These are phyloP conservation scores for Neotoma lepida DNA, from an alignment of 2,113 vertebrate species.

Conservation along the genomic window DNA sequence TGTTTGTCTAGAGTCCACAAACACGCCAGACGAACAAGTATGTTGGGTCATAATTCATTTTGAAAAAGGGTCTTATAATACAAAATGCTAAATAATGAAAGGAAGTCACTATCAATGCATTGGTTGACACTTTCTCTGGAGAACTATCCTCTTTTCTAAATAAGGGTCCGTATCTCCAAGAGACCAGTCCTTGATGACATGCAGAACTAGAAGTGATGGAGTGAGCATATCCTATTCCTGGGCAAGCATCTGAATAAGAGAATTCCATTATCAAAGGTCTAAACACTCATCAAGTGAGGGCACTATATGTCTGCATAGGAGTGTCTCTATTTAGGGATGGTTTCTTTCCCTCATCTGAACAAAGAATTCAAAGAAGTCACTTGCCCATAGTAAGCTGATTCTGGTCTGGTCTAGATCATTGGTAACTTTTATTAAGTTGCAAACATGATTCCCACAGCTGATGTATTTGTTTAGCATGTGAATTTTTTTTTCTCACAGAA, in stretches of 20 bases:
- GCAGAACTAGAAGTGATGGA: neutral
- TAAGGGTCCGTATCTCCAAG: neutral
- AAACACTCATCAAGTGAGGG: neutral
- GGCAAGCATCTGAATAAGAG: neutral
- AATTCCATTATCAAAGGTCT: constrained; percentile 24
- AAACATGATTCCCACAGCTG: constrained; percentile 21
- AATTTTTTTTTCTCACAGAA: neutral
- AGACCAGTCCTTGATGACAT: neutral
- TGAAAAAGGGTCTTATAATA: constrained; percentile 53
- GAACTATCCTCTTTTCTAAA: constrained; percentile 1
- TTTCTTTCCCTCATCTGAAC: constrained; percentile 3
- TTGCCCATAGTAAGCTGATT: neutral
- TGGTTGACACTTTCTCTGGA: neutral
- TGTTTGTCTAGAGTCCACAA: constrained; percentile 53
- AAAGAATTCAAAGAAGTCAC: neutral
- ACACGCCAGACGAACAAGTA: constrained; percentile 56
- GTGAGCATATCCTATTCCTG: neutral
- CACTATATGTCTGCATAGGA: neutral
- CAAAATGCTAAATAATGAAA: constrained; percentile 63
- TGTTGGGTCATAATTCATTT: constrained; percentile 57
- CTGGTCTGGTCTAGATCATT: constrained; percentile 2
- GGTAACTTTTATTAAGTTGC: constrained; percentile 22
- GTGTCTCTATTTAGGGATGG: neutral
- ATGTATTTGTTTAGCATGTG: neutral
- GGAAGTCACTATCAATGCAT: neutral